phyloP scores from a whole-genome alignment of 64 coral and sea anemone species.

The Pocillopora verrucosa region DNA sequence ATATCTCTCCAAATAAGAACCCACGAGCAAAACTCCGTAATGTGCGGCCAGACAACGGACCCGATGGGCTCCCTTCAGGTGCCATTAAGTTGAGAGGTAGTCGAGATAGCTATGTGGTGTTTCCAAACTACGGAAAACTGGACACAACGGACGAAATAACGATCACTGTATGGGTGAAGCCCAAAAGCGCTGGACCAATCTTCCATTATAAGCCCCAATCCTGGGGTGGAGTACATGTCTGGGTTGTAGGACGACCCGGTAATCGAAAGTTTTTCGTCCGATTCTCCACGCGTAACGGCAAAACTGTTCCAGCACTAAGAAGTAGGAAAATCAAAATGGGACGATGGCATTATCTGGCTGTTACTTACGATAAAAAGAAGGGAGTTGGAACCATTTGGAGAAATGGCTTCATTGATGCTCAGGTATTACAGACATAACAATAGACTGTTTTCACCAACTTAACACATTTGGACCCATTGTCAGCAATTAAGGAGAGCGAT shows the following conservation, averaged over 20 bases:
- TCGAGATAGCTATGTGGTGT: conserved; percentile 36
- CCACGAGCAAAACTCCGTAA: conserved; percentile 31
- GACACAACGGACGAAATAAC: conserved; percentile 42
- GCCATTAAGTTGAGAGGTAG: conserved; percentile 31
- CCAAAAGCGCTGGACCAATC: conserved; percentile 44
- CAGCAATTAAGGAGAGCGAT: too few relatives aligned
- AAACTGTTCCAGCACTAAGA: conserved; percentile 28
- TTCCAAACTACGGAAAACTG: conserved; percentile 52
- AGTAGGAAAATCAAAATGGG: conserved; percentile 47
- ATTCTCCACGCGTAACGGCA: conserved; percentile 39
- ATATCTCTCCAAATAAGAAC: conserved; percentile 52
- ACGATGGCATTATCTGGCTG: conserved; percentile 54
- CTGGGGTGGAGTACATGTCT: conserved; percentile 52
- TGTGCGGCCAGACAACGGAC: conserved; percentile 9
- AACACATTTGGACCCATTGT: background rate
- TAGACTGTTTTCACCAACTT: background rate
- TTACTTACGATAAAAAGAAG: conserved; percentile 39
- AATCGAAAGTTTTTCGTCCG: conserved; percentile 14
- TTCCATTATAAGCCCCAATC: conserved; percentile 48
- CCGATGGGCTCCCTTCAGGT: conserved; percentile 53
- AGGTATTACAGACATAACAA: background rate
- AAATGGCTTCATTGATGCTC: conserved; percentile 23
- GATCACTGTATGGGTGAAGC: conserved; percentile 52
- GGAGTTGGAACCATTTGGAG: conserved; percentile 50
- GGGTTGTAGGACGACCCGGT: conserved; percentile 20